Base-by-base conservation (phyloP, 2,888 invertebrate genomes). In the Cantharis rufa region DNA sequence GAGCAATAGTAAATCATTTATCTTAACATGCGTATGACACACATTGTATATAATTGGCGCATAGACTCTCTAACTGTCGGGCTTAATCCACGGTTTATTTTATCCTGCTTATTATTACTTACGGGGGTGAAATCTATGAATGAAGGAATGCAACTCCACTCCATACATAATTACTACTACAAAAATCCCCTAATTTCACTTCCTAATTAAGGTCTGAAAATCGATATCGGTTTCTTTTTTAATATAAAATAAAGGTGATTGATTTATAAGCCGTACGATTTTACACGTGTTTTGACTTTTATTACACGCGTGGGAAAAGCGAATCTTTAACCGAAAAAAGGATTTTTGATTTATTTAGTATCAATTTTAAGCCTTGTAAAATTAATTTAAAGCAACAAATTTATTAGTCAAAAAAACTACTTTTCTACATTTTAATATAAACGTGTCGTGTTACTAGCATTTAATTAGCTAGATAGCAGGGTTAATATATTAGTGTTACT, bases 11-110 rank as follows among this genome's bases (percentile, higher is more conserved):
- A 74, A 72, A 72, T 74, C 69, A 72, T 71, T 74, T 74, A 62
- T 72, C 66, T 10, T 75, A 75, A 75, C 70, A 48, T 73, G 77
- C 72, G 70, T 72, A 32, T 72, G 77, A 70, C 74, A 61, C 64
- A 66, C 64, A 16, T 24, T 66, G 64, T 66, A 66, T 66, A 21
- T 66, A 66, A 66, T 66, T 66, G 64, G 64, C 24, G 64, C 24
- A 66, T 24, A 21, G 64, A 13, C 64, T 66, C 18, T 7, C 21
- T 24, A 18, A 64, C 4, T 13, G 64, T 64, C 16, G n/a, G 32
- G 64, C 64, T 21, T 64, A 64, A 66, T 66, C 64, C 64, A 66
- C 15, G 24, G 64, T 66, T 66, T 66, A 66, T 66, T 66, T 66
- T 66, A 66, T 18, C 24, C 64, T 13, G 64, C 64, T 24, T 66